Evolutionary conservation across 1,140 invertebrate species (phyloP).

Genomic region (Procambarus virginalis): DNA sequence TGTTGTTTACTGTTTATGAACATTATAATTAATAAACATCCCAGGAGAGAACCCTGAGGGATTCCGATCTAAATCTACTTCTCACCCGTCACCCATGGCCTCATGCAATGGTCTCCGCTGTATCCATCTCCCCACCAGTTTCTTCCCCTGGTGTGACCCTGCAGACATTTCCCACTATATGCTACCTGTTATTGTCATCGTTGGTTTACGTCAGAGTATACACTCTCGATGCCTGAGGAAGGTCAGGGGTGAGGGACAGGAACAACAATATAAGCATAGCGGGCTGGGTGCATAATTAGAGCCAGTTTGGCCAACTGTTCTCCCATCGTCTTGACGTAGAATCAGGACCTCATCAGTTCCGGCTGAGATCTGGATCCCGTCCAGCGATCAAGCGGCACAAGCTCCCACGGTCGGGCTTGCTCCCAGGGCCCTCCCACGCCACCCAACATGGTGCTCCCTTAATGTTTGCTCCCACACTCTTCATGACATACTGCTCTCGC

Average conservation of each 20-base stretch:
- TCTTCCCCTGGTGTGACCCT: no score
- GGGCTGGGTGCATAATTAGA: background rate
- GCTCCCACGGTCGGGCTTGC: conserved; percentile 2
- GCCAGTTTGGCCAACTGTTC: conserved; percentile 15
- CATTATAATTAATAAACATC: no score
- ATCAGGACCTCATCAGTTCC: conserved; percentile 31
- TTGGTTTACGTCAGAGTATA: no score
- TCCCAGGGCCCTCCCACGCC: background rate
- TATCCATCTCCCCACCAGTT: no score
- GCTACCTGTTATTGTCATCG: no score
- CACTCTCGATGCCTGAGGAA: background rate
- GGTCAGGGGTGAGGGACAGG: background rate
- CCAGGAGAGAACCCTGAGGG: no score
- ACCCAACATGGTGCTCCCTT: background rate
- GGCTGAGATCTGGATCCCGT: conserved; percentile 41
- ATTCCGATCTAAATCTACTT: no score
- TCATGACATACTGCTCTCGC: background rate
- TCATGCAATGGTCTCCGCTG: no score
- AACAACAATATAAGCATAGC: background rate
- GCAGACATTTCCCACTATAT: no score
- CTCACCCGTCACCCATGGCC: no score
- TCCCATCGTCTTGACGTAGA: conserved; percentile 27
- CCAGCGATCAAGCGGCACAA: conserved; percentile 39
- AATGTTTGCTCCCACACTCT: background rate
- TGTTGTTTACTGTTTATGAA: no score